Evolutionary conservation across 2,797 vertebrate genomes (phyloP).

Genomic region (Betta splendens): DNA sequence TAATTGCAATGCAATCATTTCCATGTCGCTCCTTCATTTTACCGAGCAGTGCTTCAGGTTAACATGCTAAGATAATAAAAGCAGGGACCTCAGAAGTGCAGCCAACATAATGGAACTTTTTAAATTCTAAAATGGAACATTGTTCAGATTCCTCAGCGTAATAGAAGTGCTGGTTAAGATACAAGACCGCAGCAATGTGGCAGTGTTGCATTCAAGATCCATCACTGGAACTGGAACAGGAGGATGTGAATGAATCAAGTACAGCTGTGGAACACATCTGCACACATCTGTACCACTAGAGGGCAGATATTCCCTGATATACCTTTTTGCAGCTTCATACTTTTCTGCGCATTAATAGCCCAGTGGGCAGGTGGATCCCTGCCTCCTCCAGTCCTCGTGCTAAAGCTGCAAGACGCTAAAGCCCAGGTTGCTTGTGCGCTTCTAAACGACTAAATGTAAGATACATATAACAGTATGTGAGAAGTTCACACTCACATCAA

Average conservation of each 20-base stretch:
- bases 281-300: slow-evolving; percentile 62
- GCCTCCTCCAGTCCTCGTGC: too few species aligned
- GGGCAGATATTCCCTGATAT: slow-evolving; percentile 56
- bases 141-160: not conserved
- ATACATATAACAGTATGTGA: slow-evolving; percentile 3
- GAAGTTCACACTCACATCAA: slow-evolving; percentile 11
- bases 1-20: slow-evolving; percentile 59
- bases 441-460: slow-evolving; percentile 5
- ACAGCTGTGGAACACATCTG: slow-evolving; percentile 56
- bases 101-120: too few species aligned
- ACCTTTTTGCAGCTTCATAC: not conserved
- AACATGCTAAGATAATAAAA: slow-evolving; percentile 46
- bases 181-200: not conserved
- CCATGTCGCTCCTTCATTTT: slow-evolving; percentile 42
- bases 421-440: too few species aligned
- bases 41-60: slow-evolving; percentile 39
- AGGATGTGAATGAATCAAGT: not conserved
- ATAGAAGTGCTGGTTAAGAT: not conserved
- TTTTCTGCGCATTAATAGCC: slow-evolving; percentile 9
- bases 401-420: too few species aligned
- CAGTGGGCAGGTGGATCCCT: too few species aligned
- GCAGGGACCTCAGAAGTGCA: slow-evolving; percentile 27
- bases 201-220: slow-evolving; percentile 1
- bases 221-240: too few species aligned
- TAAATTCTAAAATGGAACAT: too few species aligned